Evolutionary conservation across 2,797 vertebrate genomes (phyloP), one percentile per base, ranked within the genome.

Genomic region (Aplochiton taeniatus): DNA sequence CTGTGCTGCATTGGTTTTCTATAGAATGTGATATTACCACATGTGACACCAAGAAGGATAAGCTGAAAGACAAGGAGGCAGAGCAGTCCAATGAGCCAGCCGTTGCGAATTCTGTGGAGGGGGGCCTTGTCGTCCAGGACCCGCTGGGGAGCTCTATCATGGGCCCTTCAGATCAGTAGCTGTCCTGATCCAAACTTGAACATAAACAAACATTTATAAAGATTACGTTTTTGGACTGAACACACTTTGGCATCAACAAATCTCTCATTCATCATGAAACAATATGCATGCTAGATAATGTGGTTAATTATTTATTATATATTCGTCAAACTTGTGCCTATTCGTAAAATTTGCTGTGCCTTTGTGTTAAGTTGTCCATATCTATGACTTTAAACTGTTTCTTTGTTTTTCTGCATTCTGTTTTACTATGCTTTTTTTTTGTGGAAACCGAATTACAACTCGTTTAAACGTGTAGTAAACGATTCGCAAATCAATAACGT

Each of bases 81-180:
- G 20, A 61, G 57, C 77, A 64, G 61, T 48, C 58, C 1, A 11
- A 42, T 1, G 63, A 63, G 48, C 58, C 12, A 16, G 47, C 41
- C 31, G 46, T 54, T 44, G 60, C 46, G 62, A 78, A 69, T 69
- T 75, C 75, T 13, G 69, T 55, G n/a, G 83, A 85, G 53, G 54
- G 63, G 31, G 65, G 75, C 19, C 90, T 87, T 7, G 59, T 63
- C 11, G 61, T 77, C 20, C 90, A 89, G 73, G 78, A 87, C 68
- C 87, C 87, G 50, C 82, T 91, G 51, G 87, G 89, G 18, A 91
- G 91, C 79, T 87, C 83, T 5, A 65, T 84, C 49, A 57, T 72
- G 83, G 72, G 66, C 43, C 64, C 69, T 6, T 56, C 70, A 11
- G 67, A 70, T 61, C 68, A 70, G 59, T 61, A 69, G 63, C 66